These are phyloP conservation scores for Thelaira solivaga DNA, from an alignment of 2,888 invertebrate genomes.

Conservation along the genomic window DNA sequence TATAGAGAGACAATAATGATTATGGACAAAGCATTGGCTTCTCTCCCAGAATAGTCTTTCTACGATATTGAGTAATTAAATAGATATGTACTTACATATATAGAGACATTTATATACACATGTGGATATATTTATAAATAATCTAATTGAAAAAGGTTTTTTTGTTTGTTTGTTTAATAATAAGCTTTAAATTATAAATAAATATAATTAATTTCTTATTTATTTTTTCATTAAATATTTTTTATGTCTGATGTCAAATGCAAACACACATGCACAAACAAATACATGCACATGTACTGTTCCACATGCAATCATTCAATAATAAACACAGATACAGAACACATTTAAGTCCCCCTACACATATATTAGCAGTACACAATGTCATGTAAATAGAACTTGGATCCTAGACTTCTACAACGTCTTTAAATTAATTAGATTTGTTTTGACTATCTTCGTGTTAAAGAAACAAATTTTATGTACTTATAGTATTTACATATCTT, in stretches of 20 bases:
- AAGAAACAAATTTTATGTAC: too few relatives aligned
- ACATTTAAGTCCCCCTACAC: conserved; percentile 35
- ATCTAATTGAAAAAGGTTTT: conserved; percentile 30
- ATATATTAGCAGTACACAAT: too few relatives aligned
- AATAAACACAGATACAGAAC: conserved; percentile 1
- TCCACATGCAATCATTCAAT: not conserved
- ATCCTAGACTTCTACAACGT: too few relatives aligned
- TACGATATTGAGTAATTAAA: too few relatives aligned
- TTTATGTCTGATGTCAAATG: conserved; percentile 51
- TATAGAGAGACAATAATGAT: too few relatives aligned
- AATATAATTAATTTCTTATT: conserved; percentile 58
- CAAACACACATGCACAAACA: conserved; percentile 2
- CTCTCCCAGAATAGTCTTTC: too few relatives aligned
- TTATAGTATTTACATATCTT: too few relatives aligned
- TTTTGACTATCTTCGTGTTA: too few relatives aligned
- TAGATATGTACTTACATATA: not conserved
- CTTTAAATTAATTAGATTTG: too few relatives aligned
- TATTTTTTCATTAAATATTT: conserved; percentile 57
- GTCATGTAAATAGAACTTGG: too few relatives aligned
- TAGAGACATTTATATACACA: not conserved
- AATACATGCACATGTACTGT: not conserved
- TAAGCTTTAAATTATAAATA: conserved; percentile 58
- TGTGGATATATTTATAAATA: conserved; percentile 4
- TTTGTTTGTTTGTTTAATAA: conserved; percentile 44
- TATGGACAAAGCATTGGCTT: too few relatives aligned